These are phyloP conservation scores for Mimumesa dahlbomi DNA, from an alignment of 2,888 invertebrate genomes.

Conservation along the genomic window DNA sequence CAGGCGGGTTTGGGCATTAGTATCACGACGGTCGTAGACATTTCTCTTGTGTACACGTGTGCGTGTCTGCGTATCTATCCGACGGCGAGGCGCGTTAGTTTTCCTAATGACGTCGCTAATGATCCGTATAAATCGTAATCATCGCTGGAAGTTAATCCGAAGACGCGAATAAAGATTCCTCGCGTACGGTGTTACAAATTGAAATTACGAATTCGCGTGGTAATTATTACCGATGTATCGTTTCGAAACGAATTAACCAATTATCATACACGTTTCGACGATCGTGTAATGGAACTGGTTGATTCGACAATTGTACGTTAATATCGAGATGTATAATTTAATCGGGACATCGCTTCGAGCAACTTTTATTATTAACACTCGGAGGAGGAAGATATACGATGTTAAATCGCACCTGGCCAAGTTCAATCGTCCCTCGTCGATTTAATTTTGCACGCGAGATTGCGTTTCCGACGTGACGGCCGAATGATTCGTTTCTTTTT, in stretches of 20 bases:
- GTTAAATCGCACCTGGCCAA: constrained; percentile 23
- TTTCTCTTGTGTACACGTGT: neutral
- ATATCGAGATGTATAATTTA: constrained; percentile 20
- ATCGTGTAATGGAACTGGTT: neutral
- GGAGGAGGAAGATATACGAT: neutral
- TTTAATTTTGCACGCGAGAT: constrained; percentile 22
- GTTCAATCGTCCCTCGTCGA: constrained; percentile 35
- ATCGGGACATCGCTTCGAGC: neutral
- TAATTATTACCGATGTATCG: too few species aligned
- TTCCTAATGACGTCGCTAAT: too few species aligned
- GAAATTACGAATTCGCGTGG: too few species aligned
- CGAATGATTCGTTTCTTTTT: too few species aligned
- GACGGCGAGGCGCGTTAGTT: neutral
- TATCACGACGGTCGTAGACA: neutral
- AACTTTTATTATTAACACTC: constrained; percentile 23
- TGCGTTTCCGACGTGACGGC: neutral
- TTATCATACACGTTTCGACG: too few species aligned
- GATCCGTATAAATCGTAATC: too few species aligned
- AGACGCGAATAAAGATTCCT: too few species aligned
- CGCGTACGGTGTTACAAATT: too few species aligned
- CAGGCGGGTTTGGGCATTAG: neutral
- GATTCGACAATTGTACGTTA: neutral
- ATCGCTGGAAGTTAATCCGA: too few species aligned
- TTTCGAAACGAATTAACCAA: too few species aligned
- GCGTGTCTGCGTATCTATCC: too few species aligned